Base-by-base conservation (phyloP, 2,797 vertebrate species). In the Benthosema pterotum region DNA sequence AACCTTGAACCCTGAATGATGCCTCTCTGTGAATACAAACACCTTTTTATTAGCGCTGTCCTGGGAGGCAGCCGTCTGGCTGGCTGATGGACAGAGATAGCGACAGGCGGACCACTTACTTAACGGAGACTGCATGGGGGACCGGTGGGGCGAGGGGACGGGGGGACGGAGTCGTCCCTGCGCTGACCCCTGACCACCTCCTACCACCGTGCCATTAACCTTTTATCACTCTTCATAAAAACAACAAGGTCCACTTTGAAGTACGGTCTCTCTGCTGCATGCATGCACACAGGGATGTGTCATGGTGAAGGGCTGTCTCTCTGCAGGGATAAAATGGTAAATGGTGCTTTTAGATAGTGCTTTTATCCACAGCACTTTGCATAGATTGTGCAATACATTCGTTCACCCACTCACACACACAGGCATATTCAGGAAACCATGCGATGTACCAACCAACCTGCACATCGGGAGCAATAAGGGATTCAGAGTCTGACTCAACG, bases 181-280 rank as follows among this genome's bases (percentile, higher is more conserved):
- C 71, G 0, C 54, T 86, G 83, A 84, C 80, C 83, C 68, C 15
- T 72, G 82, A 79, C 72, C 65, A 70, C 58, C 74, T 73, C 52
- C 49, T 25, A 55, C 57, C 65, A 53, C 28, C 15, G 18, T 45
- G 47, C 58, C 53, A 42, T 71, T 66, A 64, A 52, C 7, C 65
- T 76, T 83, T 82, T 77, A 76, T 75, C 73, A 55, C 65, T 64
- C 58, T 67, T 69, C 69, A 65, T 80, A 25, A 72, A 83, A 83
- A 74, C 46, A 61, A 65, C 38, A 65, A 64, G 22, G 38, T 22
- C 48, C 50, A 54, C 66, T 78, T 77, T 75, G 38, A 75, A 78
- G 62, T 25, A 22, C 7, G 42, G 1, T 61, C 19, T 58, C 11
- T 52, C 58, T 12, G 15, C 19, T 48, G 18, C 11, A 2, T 14